These are phyloP conservation scores for Drosophila hamatofila DNA, from an alignment of 2,888 invertebrate genomes.

Conservation along the genomic window DNA sequence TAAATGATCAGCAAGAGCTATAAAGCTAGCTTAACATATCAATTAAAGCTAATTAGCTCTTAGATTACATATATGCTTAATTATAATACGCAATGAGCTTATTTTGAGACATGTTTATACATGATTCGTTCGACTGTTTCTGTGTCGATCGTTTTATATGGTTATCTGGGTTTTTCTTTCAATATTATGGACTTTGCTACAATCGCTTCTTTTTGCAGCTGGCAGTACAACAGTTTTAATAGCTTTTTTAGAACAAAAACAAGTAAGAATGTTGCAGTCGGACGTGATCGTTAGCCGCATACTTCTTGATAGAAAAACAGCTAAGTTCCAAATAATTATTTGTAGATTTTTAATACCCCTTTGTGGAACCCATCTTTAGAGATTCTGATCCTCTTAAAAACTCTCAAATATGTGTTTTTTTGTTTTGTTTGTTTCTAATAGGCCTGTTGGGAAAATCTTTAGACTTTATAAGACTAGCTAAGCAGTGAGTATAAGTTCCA, in stretches of 20 bases:
- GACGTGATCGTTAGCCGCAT: neutral
- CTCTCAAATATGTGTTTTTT: too few relatives aligned
- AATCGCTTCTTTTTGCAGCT: constrained; percentile 5
- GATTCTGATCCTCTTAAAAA: too few relatives aligned
- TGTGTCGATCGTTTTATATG: neutral
- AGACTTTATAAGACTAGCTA: neutral
- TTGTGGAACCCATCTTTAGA: too few relatives aligned
- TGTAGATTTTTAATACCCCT: too few relatives aligned
- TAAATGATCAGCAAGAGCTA: neutral
- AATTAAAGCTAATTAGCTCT: neutral
- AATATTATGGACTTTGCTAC: constrained; percentile 1
- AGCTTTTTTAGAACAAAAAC: neutral
- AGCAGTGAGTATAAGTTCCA: too few relatives aligned
- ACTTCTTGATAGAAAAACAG: neutral
- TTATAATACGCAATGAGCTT: neutral
- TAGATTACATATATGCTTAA: neutral
- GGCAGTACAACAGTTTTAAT: neutral
- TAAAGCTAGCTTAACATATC: neutral
- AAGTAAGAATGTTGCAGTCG: neutral
- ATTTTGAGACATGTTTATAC: neutral
- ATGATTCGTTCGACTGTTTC: neutral
- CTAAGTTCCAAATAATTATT: too few relatives aligned
- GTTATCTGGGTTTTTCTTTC: neutral
- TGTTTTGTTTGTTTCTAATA: too few relatives aligned
- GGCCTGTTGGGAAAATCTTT: neutral